Evolutionary conservation across 1,140 invertebrate species (phyloP).

Genomic region (Brachionus rotundiformis): DNA sequence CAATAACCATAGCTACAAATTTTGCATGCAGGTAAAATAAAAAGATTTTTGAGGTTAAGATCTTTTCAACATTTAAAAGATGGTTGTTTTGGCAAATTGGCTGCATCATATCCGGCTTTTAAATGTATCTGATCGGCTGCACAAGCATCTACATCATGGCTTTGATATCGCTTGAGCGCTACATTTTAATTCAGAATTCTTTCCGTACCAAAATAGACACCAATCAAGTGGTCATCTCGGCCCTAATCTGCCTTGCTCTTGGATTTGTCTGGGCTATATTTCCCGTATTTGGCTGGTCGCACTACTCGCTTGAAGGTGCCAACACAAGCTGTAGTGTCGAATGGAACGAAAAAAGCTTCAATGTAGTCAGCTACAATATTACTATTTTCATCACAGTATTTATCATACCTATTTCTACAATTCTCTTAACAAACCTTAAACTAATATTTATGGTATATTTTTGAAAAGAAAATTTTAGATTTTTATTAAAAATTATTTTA

Average conservation of each 20-base stretch:
- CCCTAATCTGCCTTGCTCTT: not conserved
- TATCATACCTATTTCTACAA: slow-evolving; percentile 17
- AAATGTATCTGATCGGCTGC: slow-evolving; percentile 46
- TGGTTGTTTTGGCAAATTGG: not conserved
- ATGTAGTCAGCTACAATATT: slow-evolving; percentile 48
- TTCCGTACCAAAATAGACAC: not conserved
- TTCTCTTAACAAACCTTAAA: not conserved
- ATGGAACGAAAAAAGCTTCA: slow-evolving; percentile 44
- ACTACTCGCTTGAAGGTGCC: slow-evolving; percentile 49
- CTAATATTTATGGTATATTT: slow-evolving; percentile 11
- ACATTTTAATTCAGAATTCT: slow-evolving; percentile 22
- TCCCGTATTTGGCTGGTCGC: slow-evolving; percentile 22
- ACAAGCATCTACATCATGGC: slow-evolving; percentile 49
- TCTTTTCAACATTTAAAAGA: not conserved
- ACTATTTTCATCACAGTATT: slow-evolving; percentile 41
- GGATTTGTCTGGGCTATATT: not conserved
- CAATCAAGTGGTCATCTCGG: not conserved
- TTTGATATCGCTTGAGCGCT: slow-evolving; percentile 19
- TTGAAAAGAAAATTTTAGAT: not conserved
- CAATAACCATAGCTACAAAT: not conserved
- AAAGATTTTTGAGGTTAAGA: not conserved
- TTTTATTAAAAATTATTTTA: not conserved
- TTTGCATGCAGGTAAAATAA: slow-evolving; percentile 37
- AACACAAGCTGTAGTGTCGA: slow-evolving; percentile 21
- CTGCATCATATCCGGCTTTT: not conserved